Percentiles rank a stretch among this genome's conserved stretches.
These are phyloP conservation scores for Todiramphus chloris DNA, from an alignment of 2,113 vertebrate genomes.

Conservation along the genomic window DNA sequence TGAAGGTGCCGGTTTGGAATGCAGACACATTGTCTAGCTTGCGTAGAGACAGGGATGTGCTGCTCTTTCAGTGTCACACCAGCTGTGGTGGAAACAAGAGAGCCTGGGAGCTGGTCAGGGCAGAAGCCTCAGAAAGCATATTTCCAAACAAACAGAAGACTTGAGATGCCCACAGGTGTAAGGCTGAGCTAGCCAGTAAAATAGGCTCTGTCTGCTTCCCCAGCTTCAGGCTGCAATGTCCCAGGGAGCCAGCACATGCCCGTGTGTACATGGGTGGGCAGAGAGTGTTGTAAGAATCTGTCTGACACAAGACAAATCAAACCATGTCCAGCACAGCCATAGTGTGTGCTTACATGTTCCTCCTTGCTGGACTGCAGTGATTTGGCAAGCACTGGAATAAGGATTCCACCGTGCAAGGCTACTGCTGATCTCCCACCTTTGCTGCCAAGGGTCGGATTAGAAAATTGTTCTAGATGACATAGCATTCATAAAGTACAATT, in stretches of 20 bases:
- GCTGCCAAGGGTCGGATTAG: background rate
- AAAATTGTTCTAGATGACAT: background rate
- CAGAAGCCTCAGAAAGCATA: background rate
- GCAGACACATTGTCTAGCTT: background rate
- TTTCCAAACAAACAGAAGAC: background rate
- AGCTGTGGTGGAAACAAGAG: background rate
- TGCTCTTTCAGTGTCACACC: background rate
- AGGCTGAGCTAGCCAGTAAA: background rate
- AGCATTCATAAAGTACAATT: background rate
- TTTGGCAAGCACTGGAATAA: background rate
- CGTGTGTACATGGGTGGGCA: background rate
- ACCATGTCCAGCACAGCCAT: background rate
- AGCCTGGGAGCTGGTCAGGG: background rate
- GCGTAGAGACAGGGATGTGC: background rate
- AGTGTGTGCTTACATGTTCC: background rate
- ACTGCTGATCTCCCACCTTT: background rate
- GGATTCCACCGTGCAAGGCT: rapidly evolving
- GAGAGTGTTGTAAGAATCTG: rapidly evolving
- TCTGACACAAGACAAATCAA: background rate
- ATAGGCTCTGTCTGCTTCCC: background rate
- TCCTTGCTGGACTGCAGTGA: background rate
- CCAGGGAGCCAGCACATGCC: background rate
- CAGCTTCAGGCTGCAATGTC: background rate
- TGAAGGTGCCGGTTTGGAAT: background rate
- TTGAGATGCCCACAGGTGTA: background rate